phyloP scores from a whole-genome alignment of 1,140 invertebrate genomes.

The Bombus superbus region DNA sequence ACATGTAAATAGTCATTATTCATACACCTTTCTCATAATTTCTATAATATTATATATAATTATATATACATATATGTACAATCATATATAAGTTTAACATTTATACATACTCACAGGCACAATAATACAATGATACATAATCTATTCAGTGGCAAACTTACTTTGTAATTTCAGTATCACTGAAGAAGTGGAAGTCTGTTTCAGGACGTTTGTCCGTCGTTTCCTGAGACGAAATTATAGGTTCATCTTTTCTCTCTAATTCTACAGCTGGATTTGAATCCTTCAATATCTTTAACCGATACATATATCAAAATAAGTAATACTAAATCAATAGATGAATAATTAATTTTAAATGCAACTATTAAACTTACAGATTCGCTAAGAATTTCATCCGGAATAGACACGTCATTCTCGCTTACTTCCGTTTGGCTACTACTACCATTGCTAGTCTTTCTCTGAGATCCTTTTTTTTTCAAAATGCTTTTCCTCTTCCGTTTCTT shows the following conservation, averaged over 20 bases:
- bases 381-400: slow-evolving; percentile 60
- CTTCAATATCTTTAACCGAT: slow-evolving; percentile 70
- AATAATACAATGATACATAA: neutral
- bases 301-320: neutral
- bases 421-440: slow-evolving; percentile 78
- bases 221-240: slow-evolving; percentile 46
- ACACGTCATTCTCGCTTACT: slow-evolving; percentile 73
- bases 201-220: slow-evolving; percentile 73
- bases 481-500: slow-evolving; percentile 91
- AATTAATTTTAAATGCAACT: neutral
- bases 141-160: slow-evolving; percentile 65
- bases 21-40: neutral
- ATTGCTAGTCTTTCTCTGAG: slow-evolving; percentile 86
- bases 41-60: neutral
- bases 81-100: neutral
- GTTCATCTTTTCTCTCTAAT: slow-evolving; percentile 65
- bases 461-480: slow-evolving; percentile 90
- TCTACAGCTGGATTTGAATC: slow-evolving; percentile 71
- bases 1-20: neutral
- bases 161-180: slow-evolving; percentile 94
- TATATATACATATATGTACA: neutral
- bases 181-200: slow-evolving; percentile 93
- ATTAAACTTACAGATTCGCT: slow-evolving; percentile 69
- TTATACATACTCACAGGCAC: neutral
- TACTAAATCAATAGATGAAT: neutral